Conservation (phyloP, 2,113 vertebrate genomes). For the Odobenus rosmarus region DNA sequence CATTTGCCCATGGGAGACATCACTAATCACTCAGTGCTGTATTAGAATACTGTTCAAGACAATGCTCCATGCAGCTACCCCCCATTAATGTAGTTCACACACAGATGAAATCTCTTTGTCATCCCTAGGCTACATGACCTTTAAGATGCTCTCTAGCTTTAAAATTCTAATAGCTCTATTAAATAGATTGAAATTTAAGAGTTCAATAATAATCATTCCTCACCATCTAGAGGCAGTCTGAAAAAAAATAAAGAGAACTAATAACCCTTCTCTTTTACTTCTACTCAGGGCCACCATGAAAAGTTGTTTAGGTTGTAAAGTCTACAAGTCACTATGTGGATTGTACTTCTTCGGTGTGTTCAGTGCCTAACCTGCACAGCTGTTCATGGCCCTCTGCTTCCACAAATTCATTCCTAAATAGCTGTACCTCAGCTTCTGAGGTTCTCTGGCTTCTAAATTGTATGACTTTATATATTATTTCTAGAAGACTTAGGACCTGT, state of each 20-base stretch:
- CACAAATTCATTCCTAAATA: slow-evolving; percentile 44
- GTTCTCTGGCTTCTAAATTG: background rate
- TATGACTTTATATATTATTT: slow-evolving; percentile 9
- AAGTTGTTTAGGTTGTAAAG: background rate
- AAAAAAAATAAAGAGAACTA: background rate
- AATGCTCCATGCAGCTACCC: background rate
- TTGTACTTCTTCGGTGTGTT: background rate
- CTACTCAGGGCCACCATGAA: background rate
- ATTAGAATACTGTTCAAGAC: background rate
- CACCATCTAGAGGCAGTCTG: background rate
- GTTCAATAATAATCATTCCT: slow-evolving; percentile 5
- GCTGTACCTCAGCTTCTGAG: background rate
- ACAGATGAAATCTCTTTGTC: background rate
- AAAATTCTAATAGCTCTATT: slow-evolving; percentile 22
- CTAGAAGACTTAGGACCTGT: background rate
- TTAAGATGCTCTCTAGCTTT: slow-evolving; percentile 29
- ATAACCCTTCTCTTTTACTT: background rate
- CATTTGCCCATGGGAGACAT: background rate
- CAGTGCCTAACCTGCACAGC: background rate
- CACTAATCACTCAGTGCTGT: background rate
- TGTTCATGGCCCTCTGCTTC: background rate
- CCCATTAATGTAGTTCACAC: background rate
- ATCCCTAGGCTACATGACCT: background rate
- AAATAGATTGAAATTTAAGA: slow-evolving; percentile 13
- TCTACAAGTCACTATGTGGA: background rate